phyloP scores from a whole-genome alignment of 2,113 vertebrate genomes.

The Apteryx mantelli region DNA sequence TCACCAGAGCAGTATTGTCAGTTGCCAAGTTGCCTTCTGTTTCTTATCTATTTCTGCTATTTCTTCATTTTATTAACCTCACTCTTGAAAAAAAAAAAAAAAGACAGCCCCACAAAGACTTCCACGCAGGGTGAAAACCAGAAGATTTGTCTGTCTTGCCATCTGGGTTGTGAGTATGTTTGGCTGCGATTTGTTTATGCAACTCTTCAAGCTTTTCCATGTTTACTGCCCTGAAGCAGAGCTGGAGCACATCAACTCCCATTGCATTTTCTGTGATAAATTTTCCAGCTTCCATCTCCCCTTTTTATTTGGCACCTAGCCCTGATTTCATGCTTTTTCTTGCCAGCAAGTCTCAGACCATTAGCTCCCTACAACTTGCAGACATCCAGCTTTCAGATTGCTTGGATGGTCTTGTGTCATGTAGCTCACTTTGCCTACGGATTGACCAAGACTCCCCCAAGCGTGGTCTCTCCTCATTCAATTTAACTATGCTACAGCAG shows the following conservation, averaged over 20 bases:
- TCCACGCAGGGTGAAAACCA: neutral
- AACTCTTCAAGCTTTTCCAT: neutral
- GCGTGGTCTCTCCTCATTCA: neutral
- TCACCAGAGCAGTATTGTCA: neutral
- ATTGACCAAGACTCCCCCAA: neutral
- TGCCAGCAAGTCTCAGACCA: neutral
- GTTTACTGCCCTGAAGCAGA: neutral
- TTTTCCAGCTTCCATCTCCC: neutral
- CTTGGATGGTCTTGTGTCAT: neutral
- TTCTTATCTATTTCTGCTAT: neutral
- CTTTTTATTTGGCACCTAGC: neutral
- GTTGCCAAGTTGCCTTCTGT: neutral
- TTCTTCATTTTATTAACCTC: neutral
- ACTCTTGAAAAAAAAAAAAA: neutral
- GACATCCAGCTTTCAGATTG: neutral
- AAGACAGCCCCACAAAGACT: neutral
- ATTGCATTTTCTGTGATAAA: neutral
- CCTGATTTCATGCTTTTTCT: neutral
- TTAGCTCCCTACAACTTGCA: neutral
- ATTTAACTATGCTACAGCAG: neutral
- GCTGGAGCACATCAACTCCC: neutral
- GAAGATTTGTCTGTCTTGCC: neutral
- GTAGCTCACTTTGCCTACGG: neutral
- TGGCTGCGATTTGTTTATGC: neutral
- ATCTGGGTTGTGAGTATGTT: neutral